Conservation (phyloP, 1,140 invertebrate species). For the Drosophila sulfurigaster region DNA sequence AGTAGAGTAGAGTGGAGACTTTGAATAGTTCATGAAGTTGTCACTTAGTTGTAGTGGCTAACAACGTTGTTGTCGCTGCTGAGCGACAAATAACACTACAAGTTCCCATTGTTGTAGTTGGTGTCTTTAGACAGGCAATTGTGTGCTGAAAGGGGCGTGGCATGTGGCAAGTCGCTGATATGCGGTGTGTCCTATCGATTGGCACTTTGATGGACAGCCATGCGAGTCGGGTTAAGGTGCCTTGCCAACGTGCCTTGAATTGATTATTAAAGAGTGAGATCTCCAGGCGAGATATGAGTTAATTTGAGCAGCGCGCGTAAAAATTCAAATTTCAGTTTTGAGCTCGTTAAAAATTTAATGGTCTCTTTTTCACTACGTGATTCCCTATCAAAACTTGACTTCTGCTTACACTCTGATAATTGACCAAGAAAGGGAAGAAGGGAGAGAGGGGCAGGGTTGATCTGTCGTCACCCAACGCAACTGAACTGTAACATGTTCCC, state of each 20-base stretch:
- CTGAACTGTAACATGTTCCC: slow-evolving; percentile 22
- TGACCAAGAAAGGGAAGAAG: slow-evolving; percentile 1
- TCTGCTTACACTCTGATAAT: slow-evolving; percentile 11
- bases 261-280: slow-evolving; percentile 5
- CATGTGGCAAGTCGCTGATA: slow-evolving; percentile 5
- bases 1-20: slow-evolving; percentile 15
- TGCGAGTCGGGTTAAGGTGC: slow-evolving; percentile 7
- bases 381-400: slow-evolving; percentile 6
- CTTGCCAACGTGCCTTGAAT: slow-evolving; percentile 43
- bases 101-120: neutral
- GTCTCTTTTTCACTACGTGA: slow-evolving; percentile 17
- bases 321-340: slow-evolving; percentile 28
- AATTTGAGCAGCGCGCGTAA: slow-evolving; percentile 21
- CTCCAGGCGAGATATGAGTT: slow-evolving; percentile 18
- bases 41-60: slow-evolving; percentile 70
- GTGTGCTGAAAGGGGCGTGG: neutral
- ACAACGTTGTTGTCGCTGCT: slow-evolving; percentile 20
- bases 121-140: slow-evolving; percentile 22
- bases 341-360: slow-evolving; percentile 34
- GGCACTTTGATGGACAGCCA: slow-evolving; percentile 48
- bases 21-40: slow-evolving; percentile 81
- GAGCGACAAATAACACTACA: slow-evolving; percentile 57
- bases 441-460: neutral
- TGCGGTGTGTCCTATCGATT: slow-evolving; percentile 43
- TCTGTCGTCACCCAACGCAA: slow-evolving; percentile 1